phyloP scores from a whole-genome alignment of 1,140 invertebrate genomes.

The Drosophila santomea region DNA sequence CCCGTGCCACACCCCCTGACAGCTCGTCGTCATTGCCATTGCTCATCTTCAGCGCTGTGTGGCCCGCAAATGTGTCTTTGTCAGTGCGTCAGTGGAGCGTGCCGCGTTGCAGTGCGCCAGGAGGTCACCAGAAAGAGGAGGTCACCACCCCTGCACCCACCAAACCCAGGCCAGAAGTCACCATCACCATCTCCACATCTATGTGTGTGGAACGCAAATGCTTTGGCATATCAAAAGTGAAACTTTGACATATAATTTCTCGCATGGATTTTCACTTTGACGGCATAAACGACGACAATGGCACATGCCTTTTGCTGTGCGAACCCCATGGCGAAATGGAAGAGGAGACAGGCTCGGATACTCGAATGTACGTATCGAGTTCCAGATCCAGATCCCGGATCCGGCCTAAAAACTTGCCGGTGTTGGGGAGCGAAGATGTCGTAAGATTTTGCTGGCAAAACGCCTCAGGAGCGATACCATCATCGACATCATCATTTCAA shows the following conservation, averaged over 20 bases:
- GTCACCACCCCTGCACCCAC: neutral
- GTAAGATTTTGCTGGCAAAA: slow-evolving; percentile 24
- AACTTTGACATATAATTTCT: slow-evolving; percentile 83
- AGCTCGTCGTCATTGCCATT: slow-evolving; percentile 32
- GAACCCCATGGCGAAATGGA: slow-evolving; percentile 15
- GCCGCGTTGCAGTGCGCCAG: slow-evolving; percentile 35
- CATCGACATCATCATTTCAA: slow-evolving; percentile 51
- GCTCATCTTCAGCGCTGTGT: slow-evolving; percentile 41
- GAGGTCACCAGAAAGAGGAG: slow-evolving; percentile 17
- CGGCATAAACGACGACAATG: slow-evolving; percentile 76
- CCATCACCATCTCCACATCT: neutral
- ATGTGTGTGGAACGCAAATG: slow-evolving; percentile 43
- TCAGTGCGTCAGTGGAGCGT: slow-evolving; percentile 75
- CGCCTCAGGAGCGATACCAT: slow-evolving; percentile 22
- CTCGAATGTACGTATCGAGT: no score
- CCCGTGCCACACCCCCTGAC: slow-evolving; percentile 8
- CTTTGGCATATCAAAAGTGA: slow-evolving; percentile 80
- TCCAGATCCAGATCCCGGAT: neutral
- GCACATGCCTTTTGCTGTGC: slow-evolving; percentile 42
- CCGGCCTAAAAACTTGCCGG: slow-evolving; percentile 5
- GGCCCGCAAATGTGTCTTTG: slow-evolving; percentile 72
- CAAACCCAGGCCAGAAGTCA: no score
- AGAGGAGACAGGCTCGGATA: neutral
- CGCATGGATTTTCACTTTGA: slow-evolving; percentile 82
- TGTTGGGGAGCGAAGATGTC: neutral